Evolutionary conservation across 2,888 invertebrate species (phyloP).

Genomic region (Drosophila bunnanda): DNA sequence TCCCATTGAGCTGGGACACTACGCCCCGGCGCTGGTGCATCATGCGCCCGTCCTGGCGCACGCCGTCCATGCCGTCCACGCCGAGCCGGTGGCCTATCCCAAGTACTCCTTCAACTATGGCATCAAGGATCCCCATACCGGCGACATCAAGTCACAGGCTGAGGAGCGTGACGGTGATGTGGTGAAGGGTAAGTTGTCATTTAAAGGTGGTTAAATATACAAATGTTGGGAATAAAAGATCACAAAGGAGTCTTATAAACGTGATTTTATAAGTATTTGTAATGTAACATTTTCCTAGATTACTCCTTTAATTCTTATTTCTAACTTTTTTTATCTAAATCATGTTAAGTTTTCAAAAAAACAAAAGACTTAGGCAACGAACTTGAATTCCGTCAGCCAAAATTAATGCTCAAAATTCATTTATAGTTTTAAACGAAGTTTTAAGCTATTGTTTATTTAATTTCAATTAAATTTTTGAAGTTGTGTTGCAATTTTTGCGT

Average conservation of each 20-base stretch:
- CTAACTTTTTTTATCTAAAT: too few relatives aligned
- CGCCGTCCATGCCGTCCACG: constrained; percentile 81
- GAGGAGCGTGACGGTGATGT: constrained; percentile 90
- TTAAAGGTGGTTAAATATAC: too few relatives aligned
- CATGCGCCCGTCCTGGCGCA: constrained; percentile 80
- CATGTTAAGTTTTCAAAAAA: too few relatives aligned
- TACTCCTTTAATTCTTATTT: background rate
- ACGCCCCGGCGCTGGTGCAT: constrained; percentile 74
- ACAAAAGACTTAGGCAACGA: constrained; percentile 5
- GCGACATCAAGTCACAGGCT: constrained; percentile 89
- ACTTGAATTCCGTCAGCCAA: background rate
- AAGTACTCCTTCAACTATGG: constrained; percentile 90
- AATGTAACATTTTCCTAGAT: background rate
- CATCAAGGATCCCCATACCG: constrained; percentile 89
- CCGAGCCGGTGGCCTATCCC: constrained; percentile 86
- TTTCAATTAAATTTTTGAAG: too few relatives aligned
- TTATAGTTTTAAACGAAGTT: too few relatives aligned
- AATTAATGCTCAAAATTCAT: too few relatives aligned
- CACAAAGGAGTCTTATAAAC: background rate
- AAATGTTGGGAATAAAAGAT: too few relatives aligned
- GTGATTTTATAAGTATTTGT: background rate
- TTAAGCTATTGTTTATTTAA: background rate
- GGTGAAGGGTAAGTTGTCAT: constrained; percentile 85
- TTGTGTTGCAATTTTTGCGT: too few relatives aligned
- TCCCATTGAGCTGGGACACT: constrained; percentile 84